A percentile compares a stretch with the other conserved stretches of the same genome.
Conservation (phyloP, 2,888 invertebrate species). For the Eugnorisma glareosa region DNA sequence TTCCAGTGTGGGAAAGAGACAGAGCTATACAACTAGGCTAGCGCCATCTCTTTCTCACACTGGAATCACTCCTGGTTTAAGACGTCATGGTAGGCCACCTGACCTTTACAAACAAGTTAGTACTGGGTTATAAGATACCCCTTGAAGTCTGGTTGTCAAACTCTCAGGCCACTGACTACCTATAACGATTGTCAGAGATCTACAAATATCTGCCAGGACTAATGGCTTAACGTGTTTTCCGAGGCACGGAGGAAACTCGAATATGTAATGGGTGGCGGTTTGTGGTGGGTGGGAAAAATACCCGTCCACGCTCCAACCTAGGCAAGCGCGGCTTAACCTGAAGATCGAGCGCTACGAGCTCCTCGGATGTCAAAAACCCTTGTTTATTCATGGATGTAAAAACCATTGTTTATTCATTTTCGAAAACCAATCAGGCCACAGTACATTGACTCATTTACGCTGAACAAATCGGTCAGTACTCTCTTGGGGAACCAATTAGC, state of each 20-base stretch:
- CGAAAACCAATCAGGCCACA: conserved; percentile 27
- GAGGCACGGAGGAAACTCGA: background rate
- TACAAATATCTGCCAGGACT: background rate
- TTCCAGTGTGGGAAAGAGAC: no score
- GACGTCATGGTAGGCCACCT: no score
- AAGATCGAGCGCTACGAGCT: background rate
- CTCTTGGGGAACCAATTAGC: conserved; percentile 58
- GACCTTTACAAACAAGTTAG: background rate
- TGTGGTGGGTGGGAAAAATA: no score
- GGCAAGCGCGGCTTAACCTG: background rate
- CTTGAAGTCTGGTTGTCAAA: background rate
- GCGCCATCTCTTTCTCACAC: no score
- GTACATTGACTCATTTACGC: conserved; percentile 32
- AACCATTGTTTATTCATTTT: conserved; percentile 31
- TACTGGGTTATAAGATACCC: background rate
- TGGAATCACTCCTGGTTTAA: no score
- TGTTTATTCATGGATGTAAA: conserved; percentile 1
- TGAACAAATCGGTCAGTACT: conserved; percentile 39
- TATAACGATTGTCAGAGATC: background rate
- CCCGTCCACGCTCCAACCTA: no score
- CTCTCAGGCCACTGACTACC: background rate
- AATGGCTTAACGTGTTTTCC: background rate
- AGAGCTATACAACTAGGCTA: no score
- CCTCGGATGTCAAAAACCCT: background rate
- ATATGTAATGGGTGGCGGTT: background rate